phyloP scores from a whole-genome alignment of 2,888 invertebrate genomes.

The Rotaria sp. region DNA sequence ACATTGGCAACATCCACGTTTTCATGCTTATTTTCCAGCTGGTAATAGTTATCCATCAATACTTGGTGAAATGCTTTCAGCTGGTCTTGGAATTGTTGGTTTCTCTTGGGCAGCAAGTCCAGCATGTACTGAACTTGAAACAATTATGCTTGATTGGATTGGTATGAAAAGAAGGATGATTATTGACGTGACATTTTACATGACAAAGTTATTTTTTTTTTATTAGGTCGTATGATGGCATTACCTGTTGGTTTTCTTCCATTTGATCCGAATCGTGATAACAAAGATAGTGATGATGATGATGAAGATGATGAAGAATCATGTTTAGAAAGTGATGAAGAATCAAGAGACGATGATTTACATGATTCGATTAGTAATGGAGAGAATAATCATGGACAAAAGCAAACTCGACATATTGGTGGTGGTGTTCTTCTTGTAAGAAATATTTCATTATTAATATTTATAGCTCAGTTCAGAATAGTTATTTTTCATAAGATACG shows the following conservation, averaged over 20 bases:
- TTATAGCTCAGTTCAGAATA: no score
- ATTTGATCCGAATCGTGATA: slow-evolving; percentile 2
- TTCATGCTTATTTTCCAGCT: slow-evolving; percentile 96
- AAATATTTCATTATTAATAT: background rate
- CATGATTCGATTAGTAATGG: slow-evolving; percentile 20
- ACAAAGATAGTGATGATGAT: slow-evolving; percentile 28
- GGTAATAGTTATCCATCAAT: slow-evolving; percentile 95
- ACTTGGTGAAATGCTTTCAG: slow-evolving; percentile 89
- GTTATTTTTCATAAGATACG: no score
- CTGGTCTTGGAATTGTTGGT: slow-evolving; percentile 91
- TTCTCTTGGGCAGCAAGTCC: slow-evolving; percentile 90
- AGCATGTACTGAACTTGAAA: slow-evolving; percentile 88
- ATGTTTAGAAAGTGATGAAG: background rate
- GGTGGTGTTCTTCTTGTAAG: slow-evolving; percentile 40
- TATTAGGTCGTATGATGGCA: slow-evolving; percentile 63
- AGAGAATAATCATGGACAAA: background rate
- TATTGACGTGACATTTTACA: background rate
- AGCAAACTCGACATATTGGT: slow-evolving; percentile 23
- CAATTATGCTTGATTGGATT: slow-evolving; percentile 88
- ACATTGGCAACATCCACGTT: slow-evolving; percentile 94
- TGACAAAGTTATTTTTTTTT: background rate
- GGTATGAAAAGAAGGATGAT: background rate
- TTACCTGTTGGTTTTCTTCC: slow-evolving; percentile 77
- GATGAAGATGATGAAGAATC: background rate
- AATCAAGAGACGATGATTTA: background rate